phyloP scores from a whole-genome alignment of 2,888 invertebrate species.

The Pomacea canaliculata region DNA sequence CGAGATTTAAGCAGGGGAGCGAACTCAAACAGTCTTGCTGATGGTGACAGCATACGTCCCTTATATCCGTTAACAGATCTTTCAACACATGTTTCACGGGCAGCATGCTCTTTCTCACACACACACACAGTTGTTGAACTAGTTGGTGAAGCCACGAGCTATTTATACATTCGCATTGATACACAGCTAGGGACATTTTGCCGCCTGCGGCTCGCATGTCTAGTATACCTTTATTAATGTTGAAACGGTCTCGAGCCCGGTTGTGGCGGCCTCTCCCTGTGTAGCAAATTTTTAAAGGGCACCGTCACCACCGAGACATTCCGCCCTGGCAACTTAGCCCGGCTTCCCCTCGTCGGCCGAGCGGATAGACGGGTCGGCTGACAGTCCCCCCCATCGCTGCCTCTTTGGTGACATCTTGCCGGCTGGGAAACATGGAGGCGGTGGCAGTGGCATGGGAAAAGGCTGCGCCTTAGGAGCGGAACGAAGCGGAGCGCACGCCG shows the following conservation, averaged over 20 bases:
- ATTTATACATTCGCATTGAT: conserved; percentile 7
- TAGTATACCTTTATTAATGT: too few species aligned
- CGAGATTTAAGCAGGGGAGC: neutral
- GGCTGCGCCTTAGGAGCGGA: neutral
- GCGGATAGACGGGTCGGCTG: too few species aligned
- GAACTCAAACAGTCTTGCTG: neutral
- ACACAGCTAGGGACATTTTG: too few species aligned
- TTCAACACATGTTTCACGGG: too few species aligned
- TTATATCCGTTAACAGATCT: too few species aligned
- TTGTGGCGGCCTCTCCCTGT: neutral
- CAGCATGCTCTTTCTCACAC: neutral
- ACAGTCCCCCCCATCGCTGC: neutral
- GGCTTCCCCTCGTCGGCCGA: too few species aligned
- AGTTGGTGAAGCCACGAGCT: neutral
- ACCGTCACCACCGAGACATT: too few species aligned
- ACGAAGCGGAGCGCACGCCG: neutral
- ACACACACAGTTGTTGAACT: neutral
- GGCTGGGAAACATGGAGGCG: conserved; percentile 8
- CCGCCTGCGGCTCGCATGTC: too few species aligned
- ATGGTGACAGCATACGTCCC: too few species aligned
- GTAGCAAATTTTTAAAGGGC: too few species aligned
- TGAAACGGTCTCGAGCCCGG: neutral
- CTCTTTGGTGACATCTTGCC: conserved; percentile 7
- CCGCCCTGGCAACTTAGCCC: too few species aligned
- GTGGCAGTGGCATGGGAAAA: neutral